These are phyloP conservation scores for Tragulus kanchil DNA, from an alignment of 2,113 vertebrate species.

Conservation along the genomic window DNA sequence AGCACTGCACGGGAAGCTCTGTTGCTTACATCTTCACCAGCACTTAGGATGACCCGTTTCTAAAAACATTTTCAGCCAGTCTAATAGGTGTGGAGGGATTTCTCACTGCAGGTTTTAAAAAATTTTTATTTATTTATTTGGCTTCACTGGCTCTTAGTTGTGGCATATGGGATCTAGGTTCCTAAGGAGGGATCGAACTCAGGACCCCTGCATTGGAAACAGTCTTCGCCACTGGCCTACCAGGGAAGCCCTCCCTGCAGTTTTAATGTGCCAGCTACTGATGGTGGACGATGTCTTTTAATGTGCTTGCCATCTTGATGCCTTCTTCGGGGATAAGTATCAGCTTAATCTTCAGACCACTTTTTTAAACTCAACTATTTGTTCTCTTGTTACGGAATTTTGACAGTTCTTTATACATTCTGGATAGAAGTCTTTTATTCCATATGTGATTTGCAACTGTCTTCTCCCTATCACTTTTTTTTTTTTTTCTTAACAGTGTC, in stretches of 20 bases:
- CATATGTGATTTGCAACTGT: background rate
- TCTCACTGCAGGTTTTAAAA: background rate
- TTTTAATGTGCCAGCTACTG: background rate
- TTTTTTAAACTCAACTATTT: background rate
- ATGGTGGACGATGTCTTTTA: background rate
- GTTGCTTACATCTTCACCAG: background rate
- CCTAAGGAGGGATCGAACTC: too few relatives aligned
- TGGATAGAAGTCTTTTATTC: background rate
- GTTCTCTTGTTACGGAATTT: background rate
- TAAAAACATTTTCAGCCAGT: background rate
- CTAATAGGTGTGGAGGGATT: rapidly evolving
- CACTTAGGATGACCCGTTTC: background rate
- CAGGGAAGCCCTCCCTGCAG: too few relatives aligned
- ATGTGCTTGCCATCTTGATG: rapidly evolving
- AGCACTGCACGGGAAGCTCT: rapidly evolving
- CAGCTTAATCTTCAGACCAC: background rate
- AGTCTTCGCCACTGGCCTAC: too few relatives aligned
- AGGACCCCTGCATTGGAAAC: too few relatives aligned
- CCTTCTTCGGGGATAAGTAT: background rate
- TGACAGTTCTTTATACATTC: background rate
- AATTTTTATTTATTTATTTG: too few relatives aligned
- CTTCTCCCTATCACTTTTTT: background rate
- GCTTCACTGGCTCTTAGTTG: too few relatives aligned
- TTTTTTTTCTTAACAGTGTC: background rate
- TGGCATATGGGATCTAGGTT: too few relatives aligned